Evolutionary conservation across 2,888 invertebrate genomes (phyloP), one percentile per base, ranked within the genome.

Genomic region (Hedya salicella): DNA sequence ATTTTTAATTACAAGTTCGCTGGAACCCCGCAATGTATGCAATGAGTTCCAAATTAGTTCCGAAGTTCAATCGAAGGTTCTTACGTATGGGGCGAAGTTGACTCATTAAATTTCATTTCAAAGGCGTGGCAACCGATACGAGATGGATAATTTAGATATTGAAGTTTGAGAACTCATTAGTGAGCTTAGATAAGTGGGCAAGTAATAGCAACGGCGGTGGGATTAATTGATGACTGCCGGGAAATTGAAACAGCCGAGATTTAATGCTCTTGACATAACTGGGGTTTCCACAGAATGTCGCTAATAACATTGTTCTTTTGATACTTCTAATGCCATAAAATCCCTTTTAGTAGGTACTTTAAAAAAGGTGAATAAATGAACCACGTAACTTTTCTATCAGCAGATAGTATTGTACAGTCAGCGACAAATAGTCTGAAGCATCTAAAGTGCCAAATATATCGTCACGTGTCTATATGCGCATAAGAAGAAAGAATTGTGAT

Each of bases 41-140:
- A 66, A 54, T 54, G 60, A 61, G 60, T 66, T 60, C 54, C 53
- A 66, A 66, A 66, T 66, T 66, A 61, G 60, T 61, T 66, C 16
- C n/a, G 11, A 61, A 66, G 54, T 66, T 66, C 60, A 61, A 66
- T 61, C 65, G 65, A 60, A 60, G 65, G 54, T 52, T 61, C n/a
- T 52, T 19, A 42, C 39, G 59, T 60, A 48, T 65, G 49, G 44
- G 36, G 46, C 14, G 48, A 60, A 66, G 60, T 66, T 66, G 66
- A 42, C 48, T 66, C 66, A 66, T 66, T 66, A 66, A 61, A 60
- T 65, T 60, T 60, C 36, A 52, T 65, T 65, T 60, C 59, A 60
- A 59, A 65, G 59, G 32, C 46, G 42, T 8, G 57, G 40, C 19
- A 60, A 60, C 65, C 39, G 65, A 65, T 65, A 59, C 16, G 50